A percentile compares a stretch with the other conserved stretches of the same genome.
Conservation (phyloP, 2,888 invertebrate species). For the Polydrusus pterygomalis region DNA sequence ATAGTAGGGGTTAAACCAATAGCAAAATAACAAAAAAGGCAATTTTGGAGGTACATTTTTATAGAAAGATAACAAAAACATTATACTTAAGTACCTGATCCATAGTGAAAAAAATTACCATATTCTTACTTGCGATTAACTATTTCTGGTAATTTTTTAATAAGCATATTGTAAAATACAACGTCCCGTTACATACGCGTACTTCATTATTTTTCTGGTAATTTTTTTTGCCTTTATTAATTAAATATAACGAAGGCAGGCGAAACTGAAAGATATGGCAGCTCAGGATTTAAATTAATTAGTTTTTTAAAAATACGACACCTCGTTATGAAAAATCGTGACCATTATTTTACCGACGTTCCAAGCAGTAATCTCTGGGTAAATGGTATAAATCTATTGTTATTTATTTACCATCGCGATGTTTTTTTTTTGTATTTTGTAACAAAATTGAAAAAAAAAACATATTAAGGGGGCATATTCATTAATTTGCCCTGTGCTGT, state of each 20-base stretch:
- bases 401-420: too few species aligned
- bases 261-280: slow-evolving; percentile 45
- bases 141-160: neutral
- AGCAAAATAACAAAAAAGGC: too few species aligned
- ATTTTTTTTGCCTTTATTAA: slow-evolving; percentile 46
- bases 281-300: slow-evolving; percentile 48
- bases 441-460: too few species aligned
- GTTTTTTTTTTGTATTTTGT: too few species aligned
- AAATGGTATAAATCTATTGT: neutral
- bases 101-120: too few species aligned
- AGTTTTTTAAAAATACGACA: slow-evolving; percentile 46
- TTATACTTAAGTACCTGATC: too few species aligned
- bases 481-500: too few species aligned
- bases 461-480: too few species aligned
- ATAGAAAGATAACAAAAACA: too few species aligned
- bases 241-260: slow-evolving; percentile 49
- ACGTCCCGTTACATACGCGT: neutral
- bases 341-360: slow-evolving; percentile 39
- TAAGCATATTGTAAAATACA: neutral
- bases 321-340: slow-evolving; percentile 53
- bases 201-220: slow-evolving; percentile 21
- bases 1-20: too few species aligned
- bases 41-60: too few species aligned
- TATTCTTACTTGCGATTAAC: neutral
- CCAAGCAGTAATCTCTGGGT: slow-evolving; percentile 35